These are phyloP conservation scores for Microplitis deprimator DNA, from an alignment of 2,888 invertebrate species.

Conservation along the genomic window DNA sequence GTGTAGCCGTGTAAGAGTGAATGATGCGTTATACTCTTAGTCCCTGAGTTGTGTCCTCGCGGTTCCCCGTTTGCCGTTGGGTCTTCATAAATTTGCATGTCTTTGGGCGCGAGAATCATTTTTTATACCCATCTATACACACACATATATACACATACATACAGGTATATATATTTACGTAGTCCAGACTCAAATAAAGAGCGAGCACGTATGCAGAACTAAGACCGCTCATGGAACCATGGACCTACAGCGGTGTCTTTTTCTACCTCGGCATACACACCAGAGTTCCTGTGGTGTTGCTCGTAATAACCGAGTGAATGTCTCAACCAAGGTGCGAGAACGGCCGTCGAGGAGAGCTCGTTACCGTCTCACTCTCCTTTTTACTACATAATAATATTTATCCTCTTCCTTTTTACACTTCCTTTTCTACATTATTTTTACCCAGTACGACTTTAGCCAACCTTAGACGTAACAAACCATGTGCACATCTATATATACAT, in stretches of 20 bases:
- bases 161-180: conserved; percentile 1
- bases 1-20: conserved; percentile 9
- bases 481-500: conserved; percentile 26
- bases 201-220: conserved; percentile 19
- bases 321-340: conserved; percentile 53
- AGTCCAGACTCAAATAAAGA: background rate
- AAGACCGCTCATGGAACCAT: conserved; percentile 24
- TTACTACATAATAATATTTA: conserved; percentile 22
- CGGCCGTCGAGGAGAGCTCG: conserved; percentile 38
- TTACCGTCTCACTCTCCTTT: conserved; percentile 34
- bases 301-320: conserved; percentile 66
- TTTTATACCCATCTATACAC: conserved; percentile 64
- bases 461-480: conserved; percentile 6
- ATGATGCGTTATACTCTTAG: conserved; percentile 14
- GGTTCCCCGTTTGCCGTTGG: conserved; percentile 50
- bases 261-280: conserved; percentile 48
- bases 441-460: background rate
- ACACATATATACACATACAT: conserved; percentile 36
- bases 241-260: conserved; percentile 66
- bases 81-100: conserved; percentile 70
- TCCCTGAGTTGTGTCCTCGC: conserved; percentile 18
- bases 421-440: conserved; percentile 19
- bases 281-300: conserved; percentile 63
- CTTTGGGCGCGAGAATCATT: conserved; percentile 69
- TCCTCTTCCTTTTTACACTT: conserved; percentile 11